Base-by-base conservation (phyloP, 2,113 vertebrate species). In the Charina bottae region DNA sequence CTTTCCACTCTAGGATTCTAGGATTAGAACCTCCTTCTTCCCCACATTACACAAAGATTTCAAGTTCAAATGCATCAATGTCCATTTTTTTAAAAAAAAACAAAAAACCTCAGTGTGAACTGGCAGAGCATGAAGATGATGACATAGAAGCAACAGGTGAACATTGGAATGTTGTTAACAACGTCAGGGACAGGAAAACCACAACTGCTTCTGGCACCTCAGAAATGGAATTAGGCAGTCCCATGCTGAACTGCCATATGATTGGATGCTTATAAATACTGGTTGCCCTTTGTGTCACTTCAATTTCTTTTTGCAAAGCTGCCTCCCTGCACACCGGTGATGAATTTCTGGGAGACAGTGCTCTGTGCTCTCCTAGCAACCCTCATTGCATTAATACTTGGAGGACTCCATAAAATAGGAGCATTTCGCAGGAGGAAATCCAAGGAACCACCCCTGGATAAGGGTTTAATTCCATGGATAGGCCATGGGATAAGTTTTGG, bases 361-460 rank as follows among this genome's bases (percentile, higher is more conserved):
- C 93, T 98, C 0, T 92, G 96, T 0, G 91, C 55, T 42, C 9
- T 84, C 11, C 42, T 89, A 0, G 12, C 46, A 2, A 24, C 23
- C 6, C 10, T 98, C 21, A 0, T 42, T 0, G 21, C 72, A 3
- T 13, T 46, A 24, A 6, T 98, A 0, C 53, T 97, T 0, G 97
- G 96, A 12, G 97, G 95, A 1, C 96, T 98, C 17, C 98, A 97
- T 37, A 58, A 97, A 21, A 92, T 97, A 0, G 96, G 97, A 12
- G 93, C 96, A 33, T 96, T 98, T 90, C 96, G 98, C 23, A 97
- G 93, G 53, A 94, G 84, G 15, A 93, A 89, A 12, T 95, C 97
- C 15, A 96, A 96, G 23, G 98, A 99, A 85, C 98, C 98, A 0
- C 98, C 98, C 3, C 92, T 99, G 84, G 98, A 99, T 94, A 98